Conservation (phyloP, 1,140 invertebrate genomes). For the Pristionchus pacificus region DNA sequence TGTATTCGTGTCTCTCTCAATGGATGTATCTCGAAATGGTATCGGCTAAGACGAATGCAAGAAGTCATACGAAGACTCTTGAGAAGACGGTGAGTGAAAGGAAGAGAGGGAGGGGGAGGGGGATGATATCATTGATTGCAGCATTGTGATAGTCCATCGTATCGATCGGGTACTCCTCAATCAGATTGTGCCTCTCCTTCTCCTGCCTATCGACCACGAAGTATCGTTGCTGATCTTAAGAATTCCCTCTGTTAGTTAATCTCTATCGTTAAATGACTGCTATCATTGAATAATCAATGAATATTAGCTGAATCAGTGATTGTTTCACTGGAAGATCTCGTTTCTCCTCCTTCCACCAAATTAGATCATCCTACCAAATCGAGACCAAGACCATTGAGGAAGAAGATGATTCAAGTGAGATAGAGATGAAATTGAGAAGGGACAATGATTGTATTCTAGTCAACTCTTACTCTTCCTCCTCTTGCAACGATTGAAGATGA, state of each 20-base stretch:
- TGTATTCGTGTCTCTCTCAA: too few relatives aligned
- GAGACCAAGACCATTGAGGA: neutral
- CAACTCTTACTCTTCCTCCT: neutral
- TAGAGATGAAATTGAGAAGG: neutral
- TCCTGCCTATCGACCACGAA: neutral
- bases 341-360: neutral
- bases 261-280: too few relatives aligned
- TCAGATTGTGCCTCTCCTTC: neutral
- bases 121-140: constrained; percentile 1
- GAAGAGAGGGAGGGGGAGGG: neutral
- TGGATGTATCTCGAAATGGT: too few relatives aligned
- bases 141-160: neutral
- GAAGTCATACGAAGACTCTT: too few relatives aligned
- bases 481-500: neutral
- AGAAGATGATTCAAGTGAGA: neutral
- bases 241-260: neutral
- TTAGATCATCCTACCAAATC: neutral
- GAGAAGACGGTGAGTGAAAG: too few relatives aligned
- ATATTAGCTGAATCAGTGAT: neutral
- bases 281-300: neutral
- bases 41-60: too few relatives aligned
- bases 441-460: neutral
- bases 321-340: neutral
- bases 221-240: neutral
- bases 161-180: neutral